Evolutionary conservation across 92 coral and sea anemone genomes (phyloP).

Genomic region (Virgularia gustaviana): DNA sequence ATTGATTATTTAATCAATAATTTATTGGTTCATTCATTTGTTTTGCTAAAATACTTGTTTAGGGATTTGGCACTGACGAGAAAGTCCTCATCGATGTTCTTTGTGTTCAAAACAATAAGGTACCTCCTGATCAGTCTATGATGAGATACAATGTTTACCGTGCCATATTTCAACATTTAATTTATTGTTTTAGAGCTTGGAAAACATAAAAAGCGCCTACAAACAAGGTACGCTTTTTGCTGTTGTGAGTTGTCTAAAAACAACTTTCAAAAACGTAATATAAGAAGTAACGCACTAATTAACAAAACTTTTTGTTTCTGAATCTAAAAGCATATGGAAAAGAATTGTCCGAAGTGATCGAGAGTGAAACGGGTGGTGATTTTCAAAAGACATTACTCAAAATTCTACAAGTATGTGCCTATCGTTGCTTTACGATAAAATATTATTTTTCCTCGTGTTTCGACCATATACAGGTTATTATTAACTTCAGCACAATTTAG

Average conservation of each 20-base stretch:
- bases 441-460: neutral
- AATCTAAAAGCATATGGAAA: slow-evolving; percentile 10
- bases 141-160: too few relatives aligned
- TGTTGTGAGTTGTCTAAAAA: neutral
- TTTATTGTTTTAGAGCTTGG: slow-evolving; percentile 6
- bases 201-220: slow-evolving; percentile 9
- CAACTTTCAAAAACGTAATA: neutral
- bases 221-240: neutral
- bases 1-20: neutral
- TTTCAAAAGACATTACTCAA: slow-evolving; percentile 10
- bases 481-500: neutral
- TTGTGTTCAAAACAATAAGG: slow-evolving; percentile 21
- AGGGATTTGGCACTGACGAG: slow-evolving; percentile 35
- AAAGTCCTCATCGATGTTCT: slow-evolving; percentile 11
- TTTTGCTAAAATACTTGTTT: neutral
- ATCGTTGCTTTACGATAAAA: neutral
- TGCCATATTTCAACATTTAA: neutral
- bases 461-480: neutral
- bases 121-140: too few relatives aligned
- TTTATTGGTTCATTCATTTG: neutral
- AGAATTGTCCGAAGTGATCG: slow-evolving; percentile 20
- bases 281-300: too few relatives aligned
- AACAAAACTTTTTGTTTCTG: neutral
- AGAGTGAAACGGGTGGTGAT: slow-evolving; percentile 17
- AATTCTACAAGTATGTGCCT: neutral